phyloP scores from a whole-genome alignment of 2,888 invertebrate species.

The Taphrorychus bicolor region DNA sequence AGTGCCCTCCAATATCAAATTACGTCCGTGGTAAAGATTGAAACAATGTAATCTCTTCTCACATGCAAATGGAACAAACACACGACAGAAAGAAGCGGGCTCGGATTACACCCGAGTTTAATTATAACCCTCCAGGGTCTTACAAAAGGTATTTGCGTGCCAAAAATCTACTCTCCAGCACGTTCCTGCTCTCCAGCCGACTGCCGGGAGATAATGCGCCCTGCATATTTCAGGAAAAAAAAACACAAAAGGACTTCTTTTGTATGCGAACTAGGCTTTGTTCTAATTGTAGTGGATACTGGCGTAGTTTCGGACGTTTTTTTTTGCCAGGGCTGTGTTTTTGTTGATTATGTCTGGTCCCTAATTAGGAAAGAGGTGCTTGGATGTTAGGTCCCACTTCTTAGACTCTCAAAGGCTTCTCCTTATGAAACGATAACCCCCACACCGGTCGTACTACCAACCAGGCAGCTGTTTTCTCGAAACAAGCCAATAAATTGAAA shows the following conservation, averaged over 20 bases:
- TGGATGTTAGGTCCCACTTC: too few species aligned
- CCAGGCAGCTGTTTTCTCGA: constrained; percentile 5
- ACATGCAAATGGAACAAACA: constrained; percentile 38
- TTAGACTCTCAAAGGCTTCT: too few species aligned
- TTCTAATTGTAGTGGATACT: constrained; percentile 27
- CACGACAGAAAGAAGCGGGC: constrained; percentile 34
- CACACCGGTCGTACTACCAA: not conserved
- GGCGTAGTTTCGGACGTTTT: not conserved
- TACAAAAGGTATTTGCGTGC: constrained; percentile 51
- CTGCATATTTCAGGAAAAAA: constrained; percentile 36
- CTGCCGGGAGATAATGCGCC: constrained; percentile 33
- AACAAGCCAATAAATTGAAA: constrained; percentile 20
- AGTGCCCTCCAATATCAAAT: constrained; percentile 20
- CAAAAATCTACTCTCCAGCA: constrained; percentile 51
- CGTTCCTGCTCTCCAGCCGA: constrained; percentile 42
- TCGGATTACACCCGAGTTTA: constrained; percentile 42
- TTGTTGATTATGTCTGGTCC: not conserved
- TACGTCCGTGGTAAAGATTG: constrained; percentile 28
- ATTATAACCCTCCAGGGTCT: constrained; percentile 46
- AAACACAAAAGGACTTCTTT: constrained; percentile 33
- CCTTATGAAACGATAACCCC: too few species aligned
- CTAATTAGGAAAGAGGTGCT: not conserved
- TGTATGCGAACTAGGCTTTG: constrained; percentile 11
- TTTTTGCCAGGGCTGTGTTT: not conserved
- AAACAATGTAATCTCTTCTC: constrained; percentile 34